phyloP scores from a whole-genome alignment of 2,888 invertebrate genomes.

The Leucania comma region DNA sequence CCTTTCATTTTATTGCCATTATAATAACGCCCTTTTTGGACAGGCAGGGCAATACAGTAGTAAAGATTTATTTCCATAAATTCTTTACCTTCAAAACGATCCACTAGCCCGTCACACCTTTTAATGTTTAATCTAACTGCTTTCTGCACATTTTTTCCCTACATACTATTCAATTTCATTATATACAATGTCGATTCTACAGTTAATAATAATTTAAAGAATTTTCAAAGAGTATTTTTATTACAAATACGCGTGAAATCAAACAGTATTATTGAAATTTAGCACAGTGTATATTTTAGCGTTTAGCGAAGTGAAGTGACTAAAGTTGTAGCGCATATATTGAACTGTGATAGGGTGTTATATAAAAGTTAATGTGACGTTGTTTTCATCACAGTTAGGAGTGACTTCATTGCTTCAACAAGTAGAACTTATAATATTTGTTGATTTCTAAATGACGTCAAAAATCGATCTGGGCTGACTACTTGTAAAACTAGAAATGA shows the following conservation, averaged over 20 bases:
- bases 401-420: conserved; percentile 60
- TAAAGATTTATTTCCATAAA: conserved; percentile 6
- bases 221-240: conserved; percentile 53
- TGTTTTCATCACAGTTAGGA: conserved; percentile 40
- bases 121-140: conserved; percentile 24
- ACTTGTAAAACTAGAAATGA: conserved; percentile 8
- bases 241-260: conserved; percentile 43
- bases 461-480: not conserved
- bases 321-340: conserved; percentile 68
- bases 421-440: conserved; percentile 19
- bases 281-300: conserved; percentile 61
- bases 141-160: conserved; percentile 41
- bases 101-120: not conserved
- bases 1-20: conserved; percentile 69
- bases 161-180: conserved; percentile 63
- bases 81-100: conserved; percentile 4
- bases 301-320: conserved; percentile 68
- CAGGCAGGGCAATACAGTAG: not conserved
- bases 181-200: conserved; percentile 66
- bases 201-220: conserved; percentile 57
- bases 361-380: conserved; percentile 55
- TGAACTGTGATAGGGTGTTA: conserved; percentile 68
- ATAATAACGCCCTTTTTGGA: conserved; percentile 30
- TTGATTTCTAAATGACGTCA: conserved; percentile 7
- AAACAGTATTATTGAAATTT: conserved; percentile 52